Conservation (phyloP, 1,140 invertebrate species). For the Matsumurasca onukii region DNA sequence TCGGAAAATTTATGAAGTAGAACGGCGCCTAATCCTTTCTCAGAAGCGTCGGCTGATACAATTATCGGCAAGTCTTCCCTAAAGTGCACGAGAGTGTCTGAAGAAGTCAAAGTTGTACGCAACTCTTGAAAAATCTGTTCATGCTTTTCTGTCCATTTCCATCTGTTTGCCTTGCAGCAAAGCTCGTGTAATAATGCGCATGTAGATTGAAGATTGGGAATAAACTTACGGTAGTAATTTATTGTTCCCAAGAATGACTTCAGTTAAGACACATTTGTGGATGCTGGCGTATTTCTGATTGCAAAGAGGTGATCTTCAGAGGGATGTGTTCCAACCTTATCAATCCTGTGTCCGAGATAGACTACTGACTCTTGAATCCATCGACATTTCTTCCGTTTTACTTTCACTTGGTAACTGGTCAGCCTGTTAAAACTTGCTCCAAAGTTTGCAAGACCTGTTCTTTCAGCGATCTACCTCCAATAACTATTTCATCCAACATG, state of each 20-base stretch:
- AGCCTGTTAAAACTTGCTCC: no score
- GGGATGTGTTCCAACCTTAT: not conserved
- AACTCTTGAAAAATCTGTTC: not conserved
- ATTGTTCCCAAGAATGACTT: not conserved
- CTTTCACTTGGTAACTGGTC: not conserved
- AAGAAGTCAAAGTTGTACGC: not conserved
- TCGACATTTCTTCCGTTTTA: not conserved
- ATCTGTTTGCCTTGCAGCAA: not conserved
- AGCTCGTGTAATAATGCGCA: conserved; percentile 17
- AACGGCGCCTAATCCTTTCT: not conserved
- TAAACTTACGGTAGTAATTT: not conserved
- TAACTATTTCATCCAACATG: not conserved
- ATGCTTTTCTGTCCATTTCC: not conserved
- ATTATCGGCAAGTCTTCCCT: not conserved
- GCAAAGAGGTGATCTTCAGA: not conserved
- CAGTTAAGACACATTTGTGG: not conserved
- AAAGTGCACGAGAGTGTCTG: not conserved
- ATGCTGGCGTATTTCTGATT: not conserved
- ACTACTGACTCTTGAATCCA: not conserved
- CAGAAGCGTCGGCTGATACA: not conserved
- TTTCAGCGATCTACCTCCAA: not conserved
- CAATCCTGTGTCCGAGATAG: not conserved
- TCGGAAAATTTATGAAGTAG: not conserved
- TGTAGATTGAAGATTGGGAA: not conserved
- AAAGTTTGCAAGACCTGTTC: not conserved